Base-by-base conservation (phyloP, 23 tunicate genomes). In the Halocynthia roretzi region DNA sequence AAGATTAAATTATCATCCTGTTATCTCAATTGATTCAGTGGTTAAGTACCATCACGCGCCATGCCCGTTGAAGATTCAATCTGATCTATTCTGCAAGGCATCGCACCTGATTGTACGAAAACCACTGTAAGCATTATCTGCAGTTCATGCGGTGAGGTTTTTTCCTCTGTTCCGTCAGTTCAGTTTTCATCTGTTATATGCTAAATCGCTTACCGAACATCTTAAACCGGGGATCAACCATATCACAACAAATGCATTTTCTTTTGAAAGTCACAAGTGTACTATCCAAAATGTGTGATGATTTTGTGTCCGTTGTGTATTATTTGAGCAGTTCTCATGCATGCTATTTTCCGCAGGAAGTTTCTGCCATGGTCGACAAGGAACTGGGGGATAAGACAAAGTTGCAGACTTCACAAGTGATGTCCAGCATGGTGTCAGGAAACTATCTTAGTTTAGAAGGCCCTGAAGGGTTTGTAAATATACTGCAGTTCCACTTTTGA, bases 21-120 rank as follows among this genome's bases (percentile, higher is more conserved):
- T 11, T 9, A 17, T 40, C 50, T 71, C 12, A 10, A 71, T 48
- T 20, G 81, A 83, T 71, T 40, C 62, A 54, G 51, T 86, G 84
- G 53, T 58, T 80, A 70, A 90, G 97, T 90, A 90, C 97, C 97
- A 90, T 90, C 90, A 90, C 97, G 97, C 97, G 97, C 97, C 97
- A 90, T 90, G 97, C 90, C 90, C 52, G 19, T 51, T 14, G 15
- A 18, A 8, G 40, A 20, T 7, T 55, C 75, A 0, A 57, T 75
- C 62, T 14, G 21, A 11, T 56, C 44, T 63, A 22, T 61, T 44
- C 20, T 50, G 44, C 44, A 31, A 31, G 71, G 97, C 97, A 90
- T 90, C 90, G 97, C 90, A 85, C 97, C 73, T 90, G 90, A 82
- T 90, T 51, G 97, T 85, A 90, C 97, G 78, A 74, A 74, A 74